Evolutionary conservation across 2,113 vertebrate genomes (phyloP).

Genomic region (Pelecanus crispus): DNA sequence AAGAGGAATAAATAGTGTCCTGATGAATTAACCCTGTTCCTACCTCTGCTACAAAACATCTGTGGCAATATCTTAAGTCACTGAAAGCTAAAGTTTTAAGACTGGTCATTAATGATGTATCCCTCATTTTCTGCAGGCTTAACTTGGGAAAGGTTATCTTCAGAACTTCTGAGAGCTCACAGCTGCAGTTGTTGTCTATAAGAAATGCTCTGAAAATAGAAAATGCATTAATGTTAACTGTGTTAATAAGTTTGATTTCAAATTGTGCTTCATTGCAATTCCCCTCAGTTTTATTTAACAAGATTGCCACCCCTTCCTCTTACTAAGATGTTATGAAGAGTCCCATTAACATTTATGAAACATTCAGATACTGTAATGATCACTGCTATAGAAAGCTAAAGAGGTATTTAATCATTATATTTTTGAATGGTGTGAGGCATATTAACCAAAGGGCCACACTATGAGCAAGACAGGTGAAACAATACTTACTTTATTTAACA

Average conservation of each 20-base stretch:
- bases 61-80: neutral
- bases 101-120: neutral
- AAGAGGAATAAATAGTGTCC: neutral
- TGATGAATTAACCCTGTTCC: neutral
- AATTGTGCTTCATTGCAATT: neutral
- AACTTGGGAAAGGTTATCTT: neutral
- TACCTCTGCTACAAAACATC: neutral
- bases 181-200: neutral
- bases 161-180: constrained; percentile 1
- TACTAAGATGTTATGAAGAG: neutral
- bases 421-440: neutral
- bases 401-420: neutral
- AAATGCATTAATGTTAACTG: neutral
- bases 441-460: neutral
- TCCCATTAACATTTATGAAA: neutral
- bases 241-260: constrained; percentile 20
- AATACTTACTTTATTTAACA: neutral
- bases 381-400: neutral
- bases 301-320: neutral
- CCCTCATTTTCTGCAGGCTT: neutral
- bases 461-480: neutral
- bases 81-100: neutral
- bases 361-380: neutral
- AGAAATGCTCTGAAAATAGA: constrained; percentile 6
- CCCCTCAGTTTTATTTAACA: neutral